Evolutionary conservation across 1,140 invertebrate genomes (phyloP).

Genomic region (Drosophila ercepeae): DNA sequence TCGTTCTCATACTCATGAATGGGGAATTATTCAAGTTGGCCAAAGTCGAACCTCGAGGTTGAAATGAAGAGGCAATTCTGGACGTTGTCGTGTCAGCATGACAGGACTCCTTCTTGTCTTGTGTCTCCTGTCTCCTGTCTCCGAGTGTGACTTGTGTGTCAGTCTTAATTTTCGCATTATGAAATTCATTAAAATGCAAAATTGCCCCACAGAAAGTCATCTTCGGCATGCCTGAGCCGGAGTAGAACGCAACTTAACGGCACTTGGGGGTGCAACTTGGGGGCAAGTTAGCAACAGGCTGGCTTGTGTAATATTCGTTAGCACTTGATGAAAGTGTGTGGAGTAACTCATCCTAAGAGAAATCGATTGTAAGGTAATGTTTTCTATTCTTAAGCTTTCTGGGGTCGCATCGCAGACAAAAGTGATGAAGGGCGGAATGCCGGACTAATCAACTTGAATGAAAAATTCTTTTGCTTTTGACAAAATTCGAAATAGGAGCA

Average conservation of each 20-base stretch:
- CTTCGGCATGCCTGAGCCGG: too few relatives aligned
- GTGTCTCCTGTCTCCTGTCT: too few relatives aligned
- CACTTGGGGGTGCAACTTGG: slow-evolving; percentile 39
- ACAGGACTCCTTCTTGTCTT: slow-evolving; percentile 12
- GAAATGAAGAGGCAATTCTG: too few relatives aligned
- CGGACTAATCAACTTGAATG: slow-evolving; percentile 46
- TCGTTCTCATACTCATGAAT: slow-evolving; percentile 55
- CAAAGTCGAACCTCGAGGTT: neutral
- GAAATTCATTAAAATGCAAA: slow-evolving; percentile 78
- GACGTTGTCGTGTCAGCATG: slow-evolving; percentile 28
- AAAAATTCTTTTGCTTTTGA: slow-evolving; percentile 41
- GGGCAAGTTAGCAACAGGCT: slow-evolving; percentile 8
- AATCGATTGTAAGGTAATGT: neutral
- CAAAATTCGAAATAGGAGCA: slow-evolving; percentile 25
- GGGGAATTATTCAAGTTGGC: slow-evolving; percentile 61
- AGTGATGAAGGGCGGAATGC: neutral
- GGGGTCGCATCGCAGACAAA: neutral
- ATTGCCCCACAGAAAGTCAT: slow-evolving; percentile 56
- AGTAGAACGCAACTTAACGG: slow-evolving; percentile 56
- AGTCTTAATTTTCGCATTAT: slow-evolving; percentile 75
- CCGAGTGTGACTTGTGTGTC: slow-evolving; percentile 34
- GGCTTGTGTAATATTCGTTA: neutral
- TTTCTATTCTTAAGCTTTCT: neutral
- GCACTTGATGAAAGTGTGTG: slow-evolving; percentile 3
- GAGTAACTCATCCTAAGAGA: neutral